Conservation (phyloP, 1,140 invertebrate genomes). For the Neodiprion lecontei region DNA sequence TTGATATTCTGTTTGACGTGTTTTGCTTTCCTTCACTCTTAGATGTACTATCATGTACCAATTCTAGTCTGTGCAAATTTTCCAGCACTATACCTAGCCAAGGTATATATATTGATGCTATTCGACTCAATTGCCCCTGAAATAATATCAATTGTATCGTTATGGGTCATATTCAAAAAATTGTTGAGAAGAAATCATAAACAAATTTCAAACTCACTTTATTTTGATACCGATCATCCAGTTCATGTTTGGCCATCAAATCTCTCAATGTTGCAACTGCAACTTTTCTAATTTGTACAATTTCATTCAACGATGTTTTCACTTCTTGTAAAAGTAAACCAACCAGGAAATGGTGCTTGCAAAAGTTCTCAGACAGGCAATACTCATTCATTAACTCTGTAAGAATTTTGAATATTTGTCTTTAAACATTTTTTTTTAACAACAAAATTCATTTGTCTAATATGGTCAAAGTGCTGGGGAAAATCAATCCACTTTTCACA, state of each 20-base stretch:
- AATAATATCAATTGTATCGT: constrained; percentile 11
- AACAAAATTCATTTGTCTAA: not conserved
- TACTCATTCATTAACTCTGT: constrained; percentile 66
- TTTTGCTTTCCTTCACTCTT: constrained; percentile 52
- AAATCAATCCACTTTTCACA: too few species aligned
- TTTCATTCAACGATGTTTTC: constrained; percentile 81
- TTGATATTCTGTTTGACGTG: constrained; percentile 61
- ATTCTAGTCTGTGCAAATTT: constrained; percentile 73
- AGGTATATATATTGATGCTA: constrained; percentile 90
- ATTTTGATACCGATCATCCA: constrained; percentile 88
- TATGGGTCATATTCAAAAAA: constrained; percentile 2
- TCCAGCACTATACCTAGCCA: constrained; percentile 87
- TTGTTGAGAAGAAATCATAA: constrained; percentile 12
- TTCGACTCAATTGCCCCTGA: constrained; percentile 81
- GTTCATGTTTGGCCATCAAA: constrained; percentile 90
- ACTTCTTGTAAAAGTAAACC: constrained; percentile 81
- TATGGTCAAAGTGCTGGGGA: not conserved
- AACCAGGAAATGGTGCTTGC: constrained; percentile 88
- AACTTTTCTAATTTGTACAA: constrained; percentile 78
- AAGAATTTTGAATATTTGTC: constrained; percentile 33
- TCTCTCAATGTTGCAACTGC: constrained; percentile 84
- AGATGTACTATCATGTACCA: constrained; percentile 46
- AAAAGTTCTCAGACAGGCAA: constrained; percentile 81
- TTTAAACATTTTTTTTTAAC: constrained; percentile 43
- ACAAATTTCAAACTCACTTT: constrained; percentile 48